A percentile compares a stretch with the other conserved stretches of the same genome.
These are phyloP conservation scores for Arctia plantaginis DNA, from an alignment of 2,888 invertebrate genomes.

Conservation along the genomic window DNA sequence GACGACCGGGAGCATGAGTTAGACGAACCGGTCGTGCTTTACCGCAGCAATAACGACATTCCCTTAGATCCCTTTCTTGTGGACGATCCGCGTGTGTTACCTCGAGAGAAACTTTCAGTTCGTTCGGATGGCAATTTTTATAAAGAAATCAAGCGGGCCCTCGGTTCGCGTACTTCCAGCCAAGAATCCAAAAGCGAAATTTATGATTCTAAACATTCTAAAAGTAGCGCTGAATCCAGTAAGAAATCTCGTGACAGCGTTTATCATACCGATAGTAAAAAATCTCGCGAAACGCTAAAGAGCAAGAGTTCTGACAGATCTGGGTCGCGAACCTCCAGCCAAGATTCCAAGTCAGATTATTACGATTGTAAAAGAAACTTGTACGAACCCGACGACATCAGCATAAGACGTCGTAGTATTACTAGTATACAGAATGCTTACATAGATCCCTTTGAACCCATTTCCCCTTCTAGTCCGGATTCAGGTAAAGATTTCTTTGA, in stretches of 20 bases:
- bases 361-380: constrained; percentile 88
- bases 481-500: constrained; percentile 88
- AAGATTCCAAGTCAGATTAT: constrained; percentile 91
- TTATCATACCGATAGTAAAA: constrained; percentile 89
- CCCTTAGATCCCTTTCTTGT: constrained; percentile 92
- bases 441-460: constrained; percentile 78
- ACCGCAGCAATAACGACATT: constrained; percentile 89
- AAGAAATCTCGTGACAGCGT: constrained; percentile 89
- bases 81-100: constrained; percentile 91
- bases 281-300: constrained; percentile 88
- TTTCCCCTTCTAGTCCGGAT: constrained; percentile 89
- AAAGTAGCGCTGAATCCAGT: constrained; percentile 88
- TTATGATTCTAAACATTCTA: constrained; percentile 88
- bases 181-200: constrained; percentile 90
- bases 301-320: constrained; percentile 88
- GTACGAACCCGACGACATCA: constrained; percentile 76
- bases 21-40: constrained; percentile 87
- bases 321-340: constrained; percentile 89
- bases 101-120: constrained; percentile 90
- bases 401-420: constrained; percentile 69
- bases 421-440: constrained; percentile 76
- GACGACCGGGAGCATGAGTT: constrained; percentile 85
- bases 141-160: constrained; percentile 88
- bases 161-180: constrained; percentile 89
- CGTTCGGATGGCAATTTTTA: constrained; percentile 91